Evolutionary conservation across 2,113 vertebrate species (phyloP), one percentile per base, ranked within the genome.

Genomic region (Ibidorhyncha struthersii): DNA sequence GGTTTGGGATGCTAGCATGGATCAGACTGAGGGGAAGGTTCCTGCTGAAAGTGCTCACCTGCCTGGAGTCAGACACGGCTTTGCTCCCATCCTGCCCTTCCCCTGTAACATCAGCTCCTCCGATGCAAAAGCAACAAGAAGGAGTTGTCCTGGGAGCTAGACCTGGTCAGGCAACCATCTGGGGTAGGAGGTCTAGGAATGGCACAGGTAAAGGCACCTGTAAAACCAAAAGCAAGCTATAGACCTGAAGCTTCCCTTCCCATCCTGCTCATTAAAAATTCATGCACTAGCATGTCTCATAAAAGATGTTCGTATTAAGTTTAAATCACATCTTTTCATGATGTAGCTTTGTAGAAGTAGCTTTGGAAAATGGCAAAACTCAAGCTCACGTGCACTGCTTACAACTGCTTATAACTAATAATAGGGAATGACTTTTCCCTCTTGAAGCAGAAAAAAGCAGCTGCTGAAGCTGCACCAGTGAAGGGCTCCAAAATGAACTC

Each of bases 361-460:
- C 89, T 95, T 96, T 94, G 87, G 88, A 95, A 97, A 98, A 97
- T 10, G 86, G 96, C 58, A 73, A 45, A 95, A 94, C 74, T 88
- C 87, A 80, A 81, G 91, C 61, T 83, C 47, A 63, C 11, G 29
- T 56, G 65, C 53, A 45, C 26, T 30, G 77, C 93, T 87, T 94
- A 59, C 65, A 93, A 40, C 40, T 40, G 40, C 40, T 40, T 40
- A 25, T 30, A 82, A 93, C 26, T 59, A 49, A 43, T 41, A 74
- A 73, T 4, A 76, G 7, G 29, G 80, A 41, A 76, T 82, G 74
- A 38, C 70, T 86, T 86, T 71, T 86, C 77, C 89, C 62, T 85
- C 77, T 6, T 40, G 93, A 88, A 94, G 49, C 26, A 69, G 53
- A 50, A 76, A 56, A 89, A 50, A 67, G 34, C 84, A 92, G 88